A percentile compares a stretch with the other conserved stretches of the same genome.
Evolutionary conservation across 2,888 invertebrate genomes (phyloP).

Genomic region (Vanessa cardui): DNA sequence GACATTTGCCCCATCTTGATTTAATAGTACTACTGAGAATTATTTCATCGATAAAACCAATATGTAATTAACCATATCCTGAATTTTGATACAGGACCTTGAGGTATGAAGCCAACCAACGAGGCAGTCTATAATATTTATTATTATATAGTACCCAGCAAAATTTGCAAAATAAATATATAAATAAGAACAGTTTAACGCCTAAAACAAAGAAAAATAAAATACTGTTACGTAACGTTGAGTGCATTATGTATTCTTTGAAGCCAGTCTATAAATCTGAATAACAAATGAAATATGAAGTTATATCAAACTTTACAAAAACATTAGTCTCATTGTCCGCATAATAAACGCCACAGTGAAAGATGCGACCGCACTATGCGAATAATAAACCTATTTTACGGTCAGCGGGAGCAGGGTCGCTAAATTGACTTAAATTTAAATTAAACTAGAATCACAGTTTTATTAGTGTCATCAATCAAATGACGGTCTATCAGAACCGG

Average conservation of each 20-base stretch:
- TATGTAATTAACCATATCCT: no score
- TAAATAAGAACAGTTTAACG: neutral
- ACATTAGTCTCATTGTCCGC: conserved; percentile 43
- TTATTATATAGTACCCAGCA: no score
- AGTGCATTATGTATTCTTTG: neutral
- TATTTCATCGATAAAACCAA: no score
- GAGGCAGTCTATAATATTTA: no score
- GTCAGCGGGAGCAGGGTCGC: conserved; percentile 70
- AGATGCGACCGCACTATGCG: conserved; percentile 57
- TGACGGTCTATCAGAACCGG: conserved; percentile 65
- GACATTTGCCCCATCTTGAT: no score
- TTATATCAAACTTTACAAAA: conserved; percentile 8
- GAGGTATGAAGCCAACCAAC: no score
- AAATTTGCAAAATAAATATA: no score
- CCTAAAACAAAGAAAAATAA: neutral
- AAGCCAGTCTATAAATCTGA: neutral
- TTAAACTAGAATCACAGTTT: conserved; percentile 82
- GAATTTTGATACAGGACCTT: no score
- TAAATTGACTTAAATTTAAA: conserved; percentile 82
- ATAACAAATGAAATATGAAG: neutral
- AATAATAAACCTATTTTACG: conserved; percentile 75
- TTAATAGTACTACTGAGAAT: no score
- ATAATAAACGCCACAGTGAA: conserved; percentile 58
- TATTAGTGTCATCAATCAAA: conserved; percentile 83
- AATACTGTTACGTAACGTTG: neutral